Percentiles rank a stretch among this genome's conserved stretches.
Conservation (phyloP, 2,888 invertebrate species). For the Philhelius pedissequus region DNA sequence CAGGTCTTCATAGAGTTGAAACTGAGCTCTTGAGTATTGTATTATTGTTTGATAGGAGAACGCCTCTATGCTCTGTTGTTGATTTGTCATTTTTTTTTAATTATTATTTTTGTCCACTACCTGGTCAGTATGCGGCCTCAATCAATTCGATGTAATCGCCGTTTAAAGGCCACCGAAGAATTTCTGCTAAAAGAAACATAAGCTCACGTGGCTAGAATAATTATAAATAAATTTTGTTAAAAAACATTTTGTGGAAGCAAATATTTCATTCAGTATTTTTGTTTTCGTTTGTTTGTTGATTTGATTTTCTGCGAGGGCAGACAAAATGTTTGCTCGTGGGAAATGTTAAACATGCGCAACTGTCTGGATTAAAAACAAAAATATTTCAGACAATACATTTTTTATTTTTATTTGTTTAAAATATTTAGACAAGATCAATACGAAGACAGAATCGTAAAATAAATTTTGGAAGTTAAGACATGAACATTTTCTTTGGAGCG, state of each 20-base stretch:
- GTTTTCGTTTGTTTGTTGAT: background rate
- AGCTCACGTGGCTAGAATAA: slow-evolving; percentile 58
- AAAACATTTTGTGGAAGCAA: background rate
- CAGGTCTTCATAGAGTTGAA: slow-evolving; percentile 20
- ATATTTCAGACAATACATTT: background rate
- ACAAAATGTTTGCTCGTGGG: background rate
- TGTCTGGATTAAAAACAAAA: background rate
- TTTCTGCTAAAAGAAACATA: slow-evolving; percentile 56
- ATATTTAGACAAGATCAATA: too few relatives aligned
- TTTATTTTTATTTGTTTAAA: background rate
- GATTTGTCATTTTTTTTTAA: background rate
- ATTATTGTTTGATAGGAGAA: slow-evolving; percentile 33
- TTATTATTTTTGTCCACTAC: background rate
- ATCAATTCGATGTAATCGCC: slow-evolving; percentile 66
- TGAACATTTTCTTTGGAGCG: too few relatives aligned
- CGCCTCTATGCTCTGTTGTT: background rate
- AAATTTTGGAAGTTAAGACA: background rate
- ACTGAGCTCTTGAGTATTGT: background rate
- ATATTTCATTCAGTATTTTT: background rate
- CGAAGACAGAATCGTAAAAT: too few relatives aligned
- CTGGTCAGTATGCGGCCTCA: slow-evolving; percentile 61
- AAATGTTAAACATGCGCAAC: background rate
- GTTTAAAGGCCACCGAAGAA: slow-evolving; percentile 68
- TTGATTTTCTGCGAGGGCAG: background rate
- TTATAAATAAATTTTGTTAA: background rate